Evolutionary conservation across 2,888 invertebrate species (phyloP).

Genomic region (Lepidocyrtinus sp.): DNA sequence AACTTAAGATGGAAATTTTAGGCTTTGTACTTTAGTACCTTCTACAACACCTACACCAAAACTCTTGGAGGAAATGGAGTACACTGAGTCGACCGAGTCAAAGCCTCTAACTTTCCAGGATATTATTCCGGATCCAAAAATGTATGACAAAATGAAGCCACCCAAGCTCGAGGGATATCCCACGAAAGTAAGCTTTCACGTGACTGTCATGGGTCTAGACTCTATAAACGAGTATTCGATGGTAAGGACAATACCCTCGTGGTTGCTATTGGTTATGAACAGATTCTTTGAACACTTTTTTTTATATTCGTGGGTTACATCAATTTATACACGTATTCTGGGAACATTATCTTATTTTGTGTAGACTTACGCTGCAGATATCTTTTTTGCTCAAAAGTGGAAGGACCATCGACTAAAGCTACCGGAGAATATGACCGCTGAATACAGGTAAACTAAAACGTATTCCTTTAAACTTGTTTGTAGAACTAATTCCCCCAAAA

Average conservation of each 20-base stretch:
- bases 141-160: slow-evolving; percentile 94
- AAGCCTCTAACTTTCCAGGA: slow-evolving; percentile 62
- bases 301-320: too few species aligned
- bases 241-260: too few species aligned
- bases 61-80: slow-evolving; percentile 46
- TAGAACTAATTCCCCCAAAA: not conserved
- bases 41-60: slow-evolving; percentile 57
- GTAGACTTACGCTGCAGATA: slow-evolving; percentile 89
- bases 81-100: slow-evolving; percentile 42
- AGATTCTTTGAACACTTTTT: too few species aligned
- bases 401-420: slow-evolving; percentile 88
- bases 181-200: slow-evolving; percentile 91
- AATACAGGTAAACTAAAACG: slow-evolving; percentile 77
- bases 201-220: slow-evolving; percentile 95
- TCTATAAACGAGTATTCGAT: slow-evolving; percentile 97
- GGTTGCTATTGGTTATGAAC: too few species aligned
- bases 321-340: too few species aligned
- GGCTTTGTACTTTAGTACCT: slow-evolving; percentile 46
- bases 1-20: too few species aligned
- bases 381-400: slow-evolving; percentile 95
- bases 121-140: slow-evolving; percentile 77
- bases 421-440: slow-evolving; percentile 94
- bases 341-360: too few species aligned
- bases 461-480: not conserved
- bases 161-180: slow-evolving; percentile 91